Base-by-base conservation (phyloP, 2,888 invertebrate genomes). In the Glyphotaelius pellucidus region DNA sequence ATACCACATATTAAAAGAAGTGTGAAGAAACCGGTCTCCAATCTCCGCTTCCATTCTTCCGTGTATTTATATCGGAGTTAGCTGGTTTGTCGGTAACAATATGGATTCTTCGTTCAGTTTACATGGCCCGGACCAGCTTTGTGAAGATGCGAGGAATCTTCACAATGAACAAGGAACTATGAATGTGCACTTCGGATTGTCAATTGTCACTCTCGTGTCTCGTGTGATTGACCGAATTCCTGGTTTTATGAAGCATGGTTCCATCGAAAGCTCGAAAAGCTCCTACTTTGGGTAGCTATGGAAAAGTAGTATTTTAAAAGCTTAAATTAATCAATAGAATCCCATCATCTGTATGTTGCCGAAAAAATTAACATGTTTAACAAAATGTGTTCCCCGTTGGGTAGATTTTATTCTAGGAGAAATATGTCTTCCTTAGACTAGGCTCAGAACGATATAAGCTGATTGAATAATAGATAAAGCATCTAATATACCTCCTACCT, bases 31-130 rank as follows among this genome's bases (percentile, higher is more conserved):
- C 89, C 79, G 31, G 35, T 92, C 84, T 81, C 88, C 47, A 42
- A 83, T 90, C 87, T 91, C 88, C 81, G 86, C 83, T 32, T 31
- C 91, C 52, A 90, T 92, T 92, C 89, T 91, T 91, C 87, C 80
- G 92, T 79, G 79, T 91, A 88, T 92, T 90, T 89, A 79, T 52
- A 89, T 81, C 47, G 83, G 52, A 81, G 90, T 80, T 92, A 90
- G 81, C 86, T 81, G 35, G 52, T 47, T 52, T 88, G 38, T 89
- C 31, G 81, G 89, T 38, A 91, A 89, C 67, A 90, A 83, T 84
- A 52, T 25, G 14, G 35, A 47, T 90, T 90, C 90, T 84, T 90
- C 32, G n/a, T 90, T 31, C 15, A 89, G 35, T 89, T 80, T 52
- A 38, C 30, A 14, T 32, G 67, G 30, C 87, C 67, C 30, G 19